A percentile compares a stretch with the other conserved stretches of the same genome.
phyloP scores from a whole-genome alignment of 1,140 invertebrate species.

The Drosophila ananassae region DNA sequence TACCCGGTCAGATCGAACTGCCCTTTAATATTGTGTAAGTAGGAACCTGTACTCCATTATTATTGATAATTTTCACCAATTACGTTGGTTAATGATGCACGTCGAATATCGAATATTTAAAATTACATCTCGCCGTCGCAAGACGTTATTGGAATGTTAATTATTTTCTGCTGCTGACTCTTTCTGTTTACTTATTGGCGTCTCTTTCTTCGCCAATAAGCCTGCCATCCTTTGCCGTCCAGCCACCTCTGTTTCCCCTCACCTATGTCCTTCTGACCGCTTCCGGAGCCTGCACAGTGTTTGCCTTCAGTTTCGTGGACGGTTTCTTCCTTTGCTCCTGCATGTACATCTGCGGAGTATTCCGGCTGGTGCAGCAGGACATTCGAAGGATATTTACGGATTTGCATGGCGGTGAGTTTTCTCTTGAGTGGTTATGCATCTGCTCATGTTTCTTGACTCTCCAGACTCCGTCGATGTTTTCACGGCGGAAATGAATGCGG shows the following conservation, averaged over 20 bases:
- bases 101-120: not conserved
- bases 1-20: constrained; percentile 47
- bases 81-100: not conserved
- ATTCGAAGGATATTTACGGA: constrained; percentile 63
- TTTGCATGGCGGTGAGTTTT: constrained; percentile 58
- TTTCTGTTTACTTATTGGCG: not conserved
- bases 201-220: constrained; percentile 24
- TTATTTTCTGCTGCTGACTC: not conserved
- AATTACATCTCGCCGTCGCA: too few species aligned
- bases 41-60: not conserved
- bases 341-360: constrained; percentile 70
- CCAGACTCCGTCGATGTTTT: constrained; percentile 39
- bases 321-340: constrained; percentile 78
- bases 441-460: constrained; percentile 17
- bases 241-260: constrained; percentile 51
- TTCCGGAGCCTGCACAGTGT: constrained; percentile 74
- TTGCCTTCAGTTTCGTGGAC: constrained; percentile 71
- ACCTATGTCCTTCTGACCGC: constrained; percentile 65
- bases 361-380: constrained; percentile 71
- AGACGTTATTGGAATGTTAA: not conserved
- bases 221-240: constrained; percentile 53
- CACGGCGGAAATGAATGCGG: constrained; percentile 44
- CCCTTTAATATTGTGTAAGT: constrained; percentile 73
- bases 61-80: not conserved
- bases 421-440: not conserved